Percentiles rank a stretch among this genome's conserved stretches.
These are phyloP conservation scores for Endotricha flammealis DNA, from an alignment of 2,888 invertebrate species.

Conservation along the genomic window DNA sequence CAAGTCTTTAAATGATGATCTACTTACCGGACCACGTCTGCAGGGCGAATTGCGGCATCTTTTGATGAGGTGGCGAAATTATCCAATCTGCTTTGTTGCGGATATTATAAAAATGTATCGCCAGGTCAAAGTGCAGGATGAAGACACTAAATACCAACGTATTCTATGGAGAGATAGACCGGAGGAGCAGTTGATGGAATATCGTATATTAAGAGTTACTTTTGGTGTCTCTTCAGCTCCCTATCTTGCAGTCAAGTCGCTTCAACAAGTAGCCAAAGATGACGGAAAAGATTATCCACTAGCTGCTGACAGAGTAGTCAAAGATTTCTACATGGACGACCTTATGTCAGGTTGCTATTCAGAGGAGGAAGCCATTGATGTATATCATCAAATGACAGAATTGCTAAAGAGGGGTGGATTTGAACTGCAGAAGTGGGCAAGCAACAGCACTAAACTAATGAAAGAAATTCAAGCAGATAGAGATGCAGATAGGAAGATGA, in stretches of 20 bases:
- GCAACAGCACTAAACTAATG: slow-evolving; percentile 14
- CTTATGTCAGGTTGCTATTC: slow-evolving; percentile 18
- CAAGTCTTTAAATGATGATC: no score
- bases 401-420: slow-evolving; percentile 4
- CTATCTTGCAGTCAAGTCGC: slow-evolving; percentile 13
- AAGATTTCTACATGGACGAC: slow-evolving; percentile 21
- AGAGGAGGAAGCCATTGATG: no score
- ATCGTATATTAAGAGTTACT: slow-evolving; percentile 18
- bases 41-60: no score
- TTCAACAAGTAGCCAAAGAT: slow-evolving; percentile 16
- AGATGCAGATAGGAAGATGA: slow-evolving; percentile 5
- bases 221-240: slow-evolving; percentile 19
- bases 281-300: slow-evolving; percentile 15
- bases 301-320: slow-evolving; percentile 10
- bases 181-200: slow-evolving; percentile 14
- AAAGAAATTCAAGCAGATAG: slow-evolving; percentile 1
- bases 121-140: slow-evolving; percentile 17
- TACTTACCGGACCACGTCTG: no score
- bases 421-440: slow-evolving; percentile 20
- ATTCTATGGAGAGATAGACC: slow-evolving; percentile 14
- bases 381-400: background rate
- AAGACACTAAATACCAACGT: slow-evolving; percentile 14
- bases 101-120: slow-evolving; percentile 30
- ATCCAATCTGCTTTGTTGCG: slow-evolving; percentile 16
- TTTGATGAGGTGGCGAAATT: slow-evolving; percentile 13